Conservation (phyloP, 2,797 vertebrate species). For the Epinephelus coioides region DNA sequence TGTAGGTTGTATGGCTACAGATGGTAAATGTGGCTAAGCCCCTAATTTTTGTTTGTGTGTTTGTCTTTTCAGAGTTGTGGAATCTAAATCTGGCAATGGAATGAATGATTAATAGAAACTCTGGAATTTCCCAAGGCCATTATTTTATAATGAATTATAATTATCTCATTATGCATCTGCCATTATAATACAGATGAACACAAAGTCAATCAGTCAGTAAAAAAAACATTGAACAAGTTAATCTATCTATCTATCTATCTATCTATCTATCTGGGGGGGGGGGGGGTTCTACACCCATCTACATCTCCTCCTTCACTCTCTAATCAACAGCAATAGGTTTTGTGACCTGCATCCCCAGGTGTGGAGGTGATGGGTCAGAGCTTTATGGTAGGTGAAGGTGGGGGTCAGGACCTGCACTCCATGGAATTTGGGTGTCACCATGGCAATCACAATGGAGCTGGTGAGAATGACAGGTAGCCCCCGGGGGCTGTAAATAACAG, state of each 20-base stretch:
- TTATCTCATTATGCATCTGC: not conserved
- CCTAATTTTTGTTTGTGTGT: too few relatives aligned
- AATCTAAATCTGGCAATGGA: not conserved
- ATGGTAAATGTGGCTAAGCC: too few relatives aligned
- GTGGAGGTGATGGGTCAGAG: slow-evolving; percentile 79
- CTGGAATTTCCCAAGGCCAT: not conserved
- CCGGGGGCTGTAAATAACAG: slow-evolving; percentile 81
- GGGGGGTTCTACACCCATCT: not conserved
- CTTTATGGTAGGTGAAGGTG: slow-evolving; percentile 72
- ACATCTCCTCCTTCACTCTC: slow-evolving; percentile 31
- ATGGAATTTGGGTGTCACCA: slow-evolving; percentile 83
- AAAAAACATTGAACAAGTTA: not conserved
- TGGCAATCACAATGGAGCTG: slow-evolving; percentile 76
- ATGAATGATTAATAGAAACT: not conserved
- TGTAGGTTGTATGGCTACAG: not conserved
- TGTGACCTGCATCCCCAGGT: slow-evolving; percentile 81
- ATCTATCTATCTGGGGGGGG: not conserved
- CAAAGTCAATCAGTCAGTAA: not conserved
- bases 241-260: not conserved
- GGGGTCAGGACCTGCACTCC: slow-evolving; percentile 77
- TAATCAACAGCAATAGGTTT: slow-evolving; percentile 57
- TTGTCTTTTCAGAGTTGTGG: too few relatives aligned
- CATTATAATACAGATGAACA: not conserved
- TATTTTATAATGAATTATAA: not conserved
- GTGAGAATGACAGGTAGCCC: slow-evolving; percentile 84